Evolutionary conservation across 1,140 invertebrate species (phyloP).

Genomic region (Ceratina japonica): DNA sequence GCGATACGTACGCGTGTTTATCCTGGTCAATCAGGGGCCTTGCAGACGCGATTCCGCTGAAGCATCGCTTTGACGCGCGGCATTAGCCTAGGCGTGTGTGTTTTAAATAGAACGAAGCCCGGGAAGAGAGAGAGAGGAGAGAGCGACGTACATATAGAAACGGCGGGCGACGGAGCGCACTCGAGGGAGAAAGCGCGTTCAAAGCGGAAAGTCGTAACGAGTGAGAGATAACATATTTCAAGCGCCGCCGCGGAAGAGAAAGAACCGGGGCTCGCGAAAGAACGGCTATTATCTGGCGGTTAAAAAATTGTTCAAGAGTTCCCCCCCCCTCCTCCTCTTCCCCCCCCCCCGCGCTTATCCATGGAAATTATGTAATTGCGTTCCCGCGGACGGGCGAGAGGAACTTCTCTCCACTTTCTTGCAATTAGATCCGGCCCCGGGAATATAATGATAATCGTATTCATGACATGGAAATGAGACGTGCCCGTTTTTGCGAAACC

Average conservation of each 20-base stretch:
- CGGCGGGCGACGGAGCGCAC: slow-evolving; percentile 1
- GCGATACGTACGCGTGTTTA: background rate
- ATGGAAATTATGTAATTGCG: background rate
- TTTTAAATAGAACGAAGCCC: slow-evolving; percentile 15
- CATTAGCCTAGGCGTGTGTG: slow-evolving; percentile 3
- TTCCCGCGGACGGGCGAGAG: too few relatives aligned
- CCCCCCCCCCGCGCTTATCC: too few relatives aligned
- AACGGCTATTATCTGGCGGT: slow-evolving; percentile 10
- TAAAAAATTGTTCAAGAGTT: slow-evolving; percentile 28
- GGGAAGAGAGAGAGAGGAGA: background rate
- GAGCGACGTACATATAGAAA: background rate
- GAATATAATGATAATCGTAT: slow-evolving; percentile 53
- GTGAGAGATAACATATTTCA: slow-evolving; percentile 26
- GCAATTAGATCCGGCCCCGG: too few relatives aligned
- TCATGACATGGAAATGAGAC: slow-evolving; percentile 39
- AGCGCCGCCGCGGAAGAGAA: slow-evolving; percentile 4
- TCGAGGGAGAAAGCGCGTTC: slow-evolving; percentile 27
- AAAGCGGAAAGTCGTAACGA: slow-evolving; percentile 33
- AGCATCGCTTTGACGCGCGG: background rate
- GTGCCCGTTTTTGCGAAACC: slow-evolving; percentile 15
- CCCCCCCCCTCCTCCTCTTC: too few relatives aligned
- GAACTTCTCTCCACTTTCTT: background rate
- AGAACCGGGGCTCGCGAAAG: slow-evolving; percentile 13
- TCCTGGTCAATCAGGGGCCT: background rate
- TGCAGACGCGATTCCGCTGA: background rate